Percentiles rank a stretch among this genome's conserved stretches.
These are phyloP conservation scores for Cololabis saira DNA, from an alignment of 2,113 vertebrate species.

Conservation along the genomic window DNA sequence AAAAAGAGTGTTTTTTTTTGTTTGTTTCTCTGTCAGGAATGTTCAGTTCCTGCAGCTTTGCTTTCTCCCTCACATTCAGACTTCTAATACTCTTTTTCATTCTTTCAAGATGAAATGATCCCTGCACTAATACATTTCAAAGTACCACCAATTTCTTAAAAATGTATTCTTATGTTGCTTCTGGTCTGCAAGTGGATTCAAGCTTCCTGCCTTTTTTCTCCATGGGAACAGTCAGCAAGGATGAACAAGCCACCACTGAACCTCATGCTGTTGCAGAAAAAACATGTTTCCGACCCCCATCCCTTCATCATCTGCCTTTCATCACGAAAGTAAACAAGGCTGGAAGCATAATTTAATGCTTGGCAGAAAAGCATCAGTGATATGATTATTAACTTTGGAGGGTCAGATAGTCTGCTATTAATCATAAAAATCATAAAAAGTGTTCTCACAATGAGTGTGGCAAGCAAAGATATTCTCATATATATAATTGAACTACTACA, in stretches of 20 bases:
- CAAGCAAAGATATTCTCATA: background rate
- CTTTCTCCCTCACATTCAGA: background rate
- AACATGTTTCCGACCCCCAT: background rate
- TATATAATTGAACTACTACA: slow-evolving; percentile 41
- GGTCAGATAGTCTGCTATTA: background rate
- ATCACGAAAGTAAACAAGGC: background rate
- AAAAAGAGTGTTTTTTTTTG: background rate
- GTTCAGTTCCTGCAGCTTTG: background rate
- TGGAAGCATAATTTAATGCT: background rate
- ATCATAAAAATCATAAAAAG: too few species aligned
- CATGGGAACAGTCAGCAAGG: background rate
- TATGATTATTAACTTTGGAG: background rate
- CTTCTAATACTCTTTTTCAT: background rate
- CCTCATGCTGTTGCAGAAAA: background rate
- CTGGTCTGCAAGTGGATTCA: background rate
- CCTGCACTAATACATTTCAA: background rate
- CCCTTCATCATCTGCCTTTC: background rate
- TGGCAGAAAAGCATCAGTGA: background rate
- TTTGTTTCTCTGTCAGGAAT: background rate
- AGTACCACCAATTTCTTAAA: too few species aligned
- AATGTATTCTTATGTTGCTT: too few species aligned
- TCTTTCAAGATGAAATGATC: background rate
- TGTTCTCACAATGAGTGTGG: too few species aligned
- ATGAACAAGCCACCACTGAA: background rate
- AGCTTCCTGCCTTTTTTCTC: slow-evolving; percentile 1